phyloP scores from a whole-genome alignment of 2,888 invertebrate genomes.

The Chloromyia formosa region DNA sequence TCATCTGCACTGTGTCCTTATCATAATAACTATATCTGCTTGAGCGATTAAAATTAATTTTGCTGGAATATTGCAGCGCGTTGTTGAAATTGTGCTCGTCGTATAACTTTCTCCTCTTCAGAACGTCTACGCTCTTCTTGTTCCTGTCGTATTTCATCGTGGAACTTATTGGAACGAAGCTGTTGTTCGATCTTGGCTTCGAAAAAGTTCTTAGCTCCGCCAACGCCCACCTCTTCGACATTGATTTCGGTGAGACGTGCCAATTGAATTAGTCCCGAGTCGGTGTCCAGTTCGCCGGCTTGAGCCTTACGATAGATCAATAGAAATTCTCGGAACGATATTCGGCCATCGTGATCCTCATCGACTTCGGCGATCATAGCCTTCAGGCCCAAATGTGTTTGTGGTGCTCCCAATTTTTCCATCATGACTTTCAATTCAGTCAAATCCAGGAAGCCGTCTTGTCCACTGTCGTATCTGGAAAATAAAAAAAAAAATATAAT shows the following conservation, averaged over 20 bases:
- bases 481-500: constrained; percentile 44
- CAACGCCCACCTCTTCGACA: constrained; percentile 93
- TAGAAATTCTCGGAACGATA: constrained; percentile 90
- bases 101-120: constrained; percentile 83
- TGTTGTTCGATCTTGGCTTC: constrained; percentile 95
- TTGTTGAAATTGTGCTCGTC: constrained; percentile 86
- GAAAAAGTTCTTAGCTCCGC: constrained; percentile 94
- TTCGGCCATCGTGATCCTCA: constrained; percentile 84
- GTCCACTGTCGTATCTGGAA: constrained; percentile 88
- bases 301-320: constrained; percentile 86
- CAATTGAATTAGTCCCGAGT: constrained; percentile 86
- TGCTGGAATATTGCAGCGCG: constrained; percentile 86
- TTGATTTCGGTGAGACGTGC: constrained; percentile 90
- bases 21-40: no score
- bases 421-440: constrained; percentile 94
- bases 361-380: constrained; percentile 94
- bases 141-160: constrained; percentile 90
- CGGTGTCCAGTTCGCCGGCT: constrained; percentile 86
- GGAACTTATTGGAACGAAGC: constrained; percentile 84
- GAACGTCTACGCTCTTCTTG: constrained; percentile 86
- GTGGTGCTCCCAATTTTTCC: constrained; percentile 94
- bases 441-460: constrained; percentile 88
- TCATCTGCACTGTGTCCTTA: neutral
- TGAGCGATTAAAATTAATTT: constrained; percentile 52
- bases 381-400: constrained; percentile 94